These are phyloP conservation scores for Psix sp. DNA, from an alignment of 1,140 invertebrate genomes.

Conservation along the genomic window DNA sequence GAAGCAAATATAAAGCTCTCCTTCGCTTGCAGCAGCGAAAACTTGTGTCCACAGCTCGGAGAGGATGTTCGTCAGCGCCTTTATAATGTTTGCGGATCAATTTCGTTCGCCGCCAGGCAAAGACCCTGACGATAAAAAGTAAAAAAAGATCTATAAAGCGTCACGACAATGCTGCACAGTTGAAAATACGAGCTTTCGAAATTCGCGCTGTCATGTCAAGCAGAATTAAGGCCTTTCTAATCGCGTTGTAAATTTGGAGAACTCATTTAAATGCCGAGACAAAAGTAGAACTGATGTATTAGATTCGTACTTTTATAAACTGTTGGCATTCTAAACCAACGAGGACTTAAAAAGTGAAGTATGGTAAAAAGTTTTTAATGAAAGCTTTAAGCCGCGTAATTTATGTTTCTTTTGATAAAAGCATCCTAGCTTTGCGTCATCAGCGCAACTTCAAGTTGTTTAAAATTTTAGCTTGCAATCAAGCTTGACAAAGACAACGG, in stretches of 20 bases:
- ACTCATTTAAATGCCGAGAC: too few relatives aligned
- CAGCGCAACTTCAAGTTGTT: constrained; percentile 25
- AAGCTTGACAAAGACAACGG: constrained; percentile 11
- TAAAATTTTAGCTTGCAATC: constrained; percentile 28
- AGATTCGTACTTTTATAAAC: constrained; percentile 26
- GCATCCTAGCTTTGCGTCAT: constrained; percentile 29
- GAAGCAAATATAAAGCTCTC: constrained; percentile 18
- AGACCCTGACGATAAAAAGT: constrained; percentile 41
- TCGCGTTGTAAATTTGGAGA: constrained; percentile 13
- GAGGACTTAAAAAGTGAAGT: constrained; percentile 29
- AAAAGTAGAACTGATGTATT: constrained; percentile 14
- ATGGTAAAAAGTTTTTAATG: constrained; percentile 36
- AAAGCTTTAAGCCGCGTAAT: constrained; percentile 41
- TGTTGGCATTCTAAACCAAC: constrained; percentile 36
- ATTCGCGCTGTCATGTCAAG: constrained; percentile 18
- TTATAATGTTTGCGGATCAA: constrained; percentile 38
- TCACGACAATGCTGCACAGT: constrained; percentile 17
- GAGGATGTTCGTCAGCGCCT: constrained; percentile 21
- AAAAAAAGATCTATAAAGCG: constrained; percentile 36
- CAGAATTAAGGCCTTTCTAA: constrained; percentile 22
- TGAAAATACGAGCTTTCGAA: constrained; percentile 33
- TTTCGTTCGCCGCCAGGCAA: constrained; percentile 7
- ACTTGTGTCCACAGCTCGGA: constrained; percentile 2
- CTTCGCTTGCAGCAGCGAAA: constrained; percentile 5
- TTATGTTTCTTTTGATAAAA: constrained; percentile 46